phyloP scores from a whole-genome alignment of 2,113 vertebrate species.

The Phalacrocorax carbo region DNA sequence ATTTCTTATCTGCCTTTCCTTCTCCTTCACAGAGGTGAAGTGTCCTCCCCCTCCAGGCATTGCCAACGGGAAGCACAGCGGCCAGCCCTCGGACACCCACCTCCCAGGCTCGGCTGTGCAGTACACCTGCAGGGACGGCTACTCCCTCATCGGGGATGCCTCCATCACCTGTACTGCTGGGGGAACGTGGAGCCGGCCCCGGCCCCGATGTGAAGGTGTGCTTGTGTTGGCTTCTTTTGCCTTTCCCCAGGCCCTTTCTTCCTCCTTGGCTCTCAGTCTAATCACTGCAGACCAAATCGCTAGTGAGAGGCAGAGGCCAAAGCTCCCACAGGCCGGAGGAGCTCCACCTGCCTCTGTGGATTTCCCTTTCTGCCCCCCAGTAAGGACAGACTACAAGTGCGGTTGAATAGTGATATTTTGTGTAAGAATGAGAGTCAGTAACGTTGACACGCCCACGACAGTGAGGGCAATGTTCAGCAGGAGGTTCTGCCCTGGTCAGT shows the following conservation, averaged over 20 bases:
- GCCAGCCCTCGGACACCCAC: neutral
- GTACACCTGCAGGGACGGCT: neutral
- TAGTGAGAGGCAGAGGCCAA: neutral
- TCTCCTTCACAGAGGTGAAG: neutral
- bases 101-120: neutral
- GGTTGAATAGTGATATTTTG: neutral
- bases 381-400: neutral
- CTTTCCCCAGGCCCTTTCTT: accelerated
- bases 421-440: neutral
- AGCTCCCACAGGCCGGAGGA: neutral
- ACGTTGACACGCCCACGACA: accelerated
- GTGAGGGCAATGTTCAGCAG: neutral
- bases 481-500: neutral
- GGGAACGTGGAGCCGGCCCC: slow-evolving; percentile 60
- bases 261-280: accelerated
- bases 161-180: neutral
- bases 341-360: neutral
- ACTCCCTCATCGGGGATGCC: neutral
- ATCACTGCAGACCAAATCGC: neutral
- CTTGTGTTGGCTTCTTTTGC: neutral
- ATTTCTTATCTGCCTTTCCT: neutral
- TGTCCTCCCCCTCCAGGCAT: slow-evolving; percentile 23
- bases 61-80: neutral
- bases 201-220: slow-evolving; percentile 58
- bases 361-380: neutral